Conservation (phyloP, 2,888 invertebrate species). For the Sphaerophoria taeniata region DNA sequence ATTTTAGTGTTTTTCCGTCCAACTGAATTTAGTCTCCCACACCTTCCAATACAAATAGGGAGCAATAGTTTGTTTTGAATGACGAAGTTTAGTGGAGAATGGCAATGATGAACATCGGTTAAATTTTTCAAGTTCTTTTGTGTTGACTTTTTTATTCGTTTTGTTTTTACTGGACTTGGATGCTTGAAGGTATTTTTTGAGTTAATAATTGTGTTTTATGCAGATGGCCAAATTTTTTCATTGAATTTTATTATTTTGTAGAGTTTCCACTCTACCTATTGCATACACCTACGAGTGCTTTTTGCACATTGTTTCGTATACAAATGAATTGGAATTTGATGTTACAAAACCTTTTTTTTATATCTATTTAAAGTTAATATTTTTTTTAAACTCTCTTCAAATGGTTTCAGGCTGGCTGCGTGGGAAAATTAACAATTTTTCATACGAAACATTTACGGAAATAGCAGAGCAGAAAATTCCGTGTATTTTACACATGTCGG, state of each 20-base stretch:
- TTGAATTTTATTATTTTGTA: conserved; percentile 28
- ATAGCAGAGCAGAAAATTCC: no score
- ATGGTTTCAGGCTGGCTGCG: no score
- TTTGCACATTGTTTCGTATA: no score
- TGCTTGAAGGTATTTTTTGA: conserved; percentile 57
- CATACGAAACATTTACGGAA: no score
- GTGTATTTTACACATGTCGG: no score
- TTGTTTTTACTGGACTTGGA: conserved; percentile 45
- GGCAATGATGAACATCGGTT: conserved; percentile 71
- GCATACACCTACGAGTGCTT: not conserved
- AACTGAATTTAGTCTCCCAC: not conserved
- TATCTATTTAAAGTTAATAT: no score
- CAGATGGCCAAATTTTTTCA: conserved; percentile 38
- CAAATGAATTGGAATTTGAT: no score
- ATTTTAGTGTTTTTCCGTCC: conserved; percentile 51
- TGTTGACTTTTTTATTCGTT: conserved; percentile 31
- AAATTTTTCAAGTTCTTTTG: conserved; percentile 57
- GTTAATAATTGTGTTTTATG: conserved; percentile 59
- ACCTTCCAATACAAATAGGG: conserved; percentile 20
- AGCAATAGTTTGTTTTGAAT: conserved; percentile 53
- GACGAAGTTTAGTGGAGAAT: conserved; percentile 45
- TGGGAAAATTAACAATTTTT: no score
- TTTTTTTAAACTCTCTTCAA: no score
- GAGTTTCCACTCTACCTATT: not conserved
- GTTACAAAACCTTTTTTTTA: no score